phyloP scores from a whole-genome alignment of 2,797 vertebrate genomes.

The Gadopsis bispinosus region DNA sequence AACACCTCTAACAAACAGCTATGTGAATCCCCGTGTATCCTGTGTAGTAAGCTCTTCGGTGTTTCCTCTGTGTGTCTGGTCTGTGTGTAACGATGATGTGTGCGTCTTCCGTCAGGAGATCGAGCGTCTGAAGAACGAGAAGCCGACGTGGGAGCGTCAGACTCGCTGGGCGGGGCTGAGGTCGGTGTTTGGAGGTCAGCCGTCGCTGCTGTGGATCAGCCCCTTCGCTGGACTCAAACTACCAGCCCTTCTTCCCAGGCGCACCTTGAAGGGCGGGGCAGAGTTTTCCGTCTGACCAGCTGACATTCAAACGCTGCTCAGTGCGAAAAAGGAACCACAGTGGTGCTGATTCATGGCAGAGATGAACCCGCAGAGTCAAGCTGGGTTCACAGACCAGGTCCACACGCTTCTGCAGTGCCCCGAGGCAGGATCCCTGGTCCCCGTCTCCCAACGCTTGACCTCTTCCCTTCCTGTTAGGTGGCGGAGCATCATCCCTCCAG shows the following conservation, averaged over 20 bases:
- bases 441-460: neutral
- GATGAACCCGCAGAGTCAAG: neutral
- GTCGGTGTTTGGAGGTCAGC: constrained; percentile 90
- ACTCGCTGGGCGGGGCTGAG: constrained; percentile 94
- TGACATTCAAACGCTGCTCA: neutral
- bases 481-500: neutral
- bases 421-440: neutral
- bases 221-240: constrained; percentile 91
- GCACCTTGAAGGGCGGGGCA: constrained; percentile 21
- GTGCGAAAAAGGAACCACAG: neutral
- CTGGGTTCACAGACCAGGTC: neutral
- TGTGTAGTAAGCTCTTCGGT: too few relatives aligned
- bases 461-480: neutral
- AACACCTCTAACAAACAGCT: too few relatives aligned
- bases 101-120: constrained; percentile 85
- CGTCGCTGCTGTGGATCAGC: constrained; percentile 92
- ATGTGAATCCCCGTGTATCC: too few relatives aligned
- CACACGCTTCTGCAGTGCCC: neutral
- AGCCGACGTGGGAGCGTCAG: constrained; percentile 92
- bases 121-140: constrained; percentile 93
- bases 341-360: too few relatives aligned
- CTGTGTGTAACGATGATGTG: neutral
- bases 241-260: constrained; percentile 78
- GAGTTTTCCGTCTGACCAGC: constrained; percentile 51
- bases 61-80: too few relatives aligned